A percentile compares a stretch with the other conserved stretches of the same genome.
phyloP scores from a whole-genome alignment of 2,888 invertebrate species.

The Drosophila atripex region DNA sequence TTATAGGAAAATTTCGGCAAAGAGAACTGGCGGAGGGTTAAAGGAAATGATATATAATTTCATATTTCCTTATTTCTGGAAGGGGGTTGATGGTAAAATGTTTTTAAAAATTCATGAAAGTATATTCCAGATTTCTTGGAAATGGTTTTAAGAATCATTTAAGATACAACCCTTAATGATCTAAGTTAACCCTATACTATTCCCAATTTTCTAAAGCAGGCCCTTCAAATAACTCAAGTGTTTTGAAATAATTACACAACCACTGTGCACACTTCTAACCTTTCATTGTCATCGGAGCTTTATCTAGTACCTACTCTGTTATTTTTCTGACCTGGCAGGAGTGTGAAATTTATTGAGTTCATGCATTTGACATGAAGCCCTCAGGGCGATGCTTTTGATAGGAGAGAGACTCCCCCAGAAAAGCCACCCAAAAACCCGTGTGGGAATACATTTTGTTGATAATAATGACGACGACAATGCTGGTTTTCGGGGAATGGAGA shows the following conservation, averaged over 20 bases:
- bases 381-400: slow-evolving; percentile 62
- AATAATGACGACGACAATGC: slow-evolving; percentile 17
- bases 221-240: no score
- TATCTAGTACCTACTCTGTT: slow-evolving; percentile 14
- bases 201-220: no score
- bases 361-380: slow-evolving; percentile 72
- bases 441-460: slow-evolving; percentile 29
- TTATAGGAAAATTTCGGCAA: slow-evolving; percentile 46
- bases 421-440: slow-evolving; percentile 24
- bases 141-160: background rate
- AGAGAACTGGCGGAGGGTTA: slow-evolving; percentile 5
- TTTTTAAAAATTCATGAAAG: no score
- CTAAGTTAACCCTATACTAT: no score
- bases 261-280: background rate
- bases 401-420: slow-evolving; percentile 25
- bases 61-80: no score
- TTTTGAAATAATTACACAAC: background rate
- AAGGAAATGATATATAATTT: background rate
- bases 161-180: no score
- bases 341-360: slow-evolving; percentile 68
- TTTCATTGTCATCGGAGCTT: slow-evolving; percentile 50
- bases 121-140: no score
- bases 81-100: no score
- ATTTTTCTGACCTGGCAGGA: slow-evolving; percentile 39
- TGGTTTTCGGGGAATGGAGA: slow-evolving; percentile 1